Evolutionary conservation across 2,113 vertebrate species (phyloP).

Genomic region (Labeo catla): DNA sequence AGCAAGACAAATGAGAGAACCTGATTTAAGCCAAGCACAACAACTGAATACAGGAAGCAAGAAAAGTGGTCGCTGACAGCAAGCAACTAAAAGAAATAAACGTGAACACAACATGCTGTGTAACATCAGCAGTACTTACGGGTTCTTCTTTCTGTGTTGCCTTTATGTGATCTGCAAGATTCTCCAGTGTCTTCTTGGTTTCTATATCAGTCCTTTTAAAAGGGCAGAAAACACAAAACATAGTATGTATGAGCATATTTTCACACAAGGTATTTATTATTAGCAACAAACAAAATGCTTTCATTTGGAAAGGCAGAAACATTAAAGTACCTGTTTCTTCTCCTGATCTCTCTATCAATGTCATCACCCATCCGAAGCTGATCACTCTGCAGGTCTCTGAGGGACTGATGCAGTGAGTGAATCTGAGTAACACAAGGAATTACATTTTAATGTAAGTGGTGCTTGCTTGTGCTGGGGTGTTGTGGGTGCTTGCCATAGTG

Average conservation of each 20-base stretch:
- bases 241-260: neutral
- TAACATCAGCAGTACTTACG: conserved; percentile 75
- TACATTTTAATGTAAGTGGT: neutral
- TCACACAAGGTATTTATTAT: neutral
- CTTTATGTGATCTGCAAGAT: conserved; percentile 77
- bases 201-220: conserved; percentile 84
- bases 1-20: neutral
- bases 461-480: neutral
- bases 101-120: neutral
- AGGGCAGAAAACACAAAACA: conserved; percentile 45
- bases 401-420: conserved; percentile 86
- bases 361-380: conserved; percentile 87
- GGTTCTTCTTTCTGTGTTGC: conserved; percentile 80
- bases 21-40: neutral
- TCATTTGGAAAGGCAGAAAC: neutral
- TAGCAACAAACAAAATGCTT: neutral
- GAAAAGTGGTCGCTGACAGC: neutral
- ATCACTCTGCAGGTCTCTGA: conserved; percentile 87
- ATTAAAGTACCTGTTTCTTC: conserved; percentile 74
- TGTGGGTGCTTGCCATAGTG: neutral
- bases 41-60: neutral
- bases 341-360: conserved; percentile 84
- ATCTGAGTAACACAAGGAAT: conserved; percentile 72
- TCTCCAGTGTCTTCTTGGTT: conserved; percentile 84
- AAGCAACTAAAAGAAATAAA: neutral